phyloP scores from a whole-genome alignment of 2,113 vertebrate species.

The Pachypanchax playfairii region DNA sequence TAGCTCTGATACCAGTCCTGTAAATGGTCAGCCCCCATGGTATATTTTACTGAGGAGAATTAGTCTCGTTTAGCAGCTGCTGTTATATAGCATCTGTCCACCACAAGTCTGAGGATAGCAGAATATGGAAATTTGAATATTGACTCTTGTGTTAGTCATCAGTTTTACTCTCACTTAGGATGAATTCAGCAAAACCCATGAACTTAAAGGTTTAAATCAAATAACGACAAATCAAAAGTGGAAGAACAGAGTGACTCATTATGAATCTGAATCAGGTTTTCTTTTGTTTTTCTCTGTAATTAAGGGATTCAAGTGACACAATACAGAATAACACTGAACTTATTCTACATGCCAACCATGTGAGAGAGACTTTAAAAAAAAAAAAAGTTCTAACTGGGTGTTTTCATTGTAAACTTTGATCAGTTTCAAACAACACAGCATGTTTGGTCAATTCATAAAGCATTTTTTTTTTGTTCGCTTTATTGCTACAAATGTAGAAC shows the following conservation, averaged over 20 bases:
- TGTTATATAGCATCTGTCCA: conserved; percentile 65
- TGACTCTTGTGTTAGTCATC: conserved; percentile 11
- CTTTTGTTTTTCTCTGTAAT: no score
- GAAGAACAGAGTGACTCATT: no score
- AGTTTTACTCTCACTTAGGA: not conserved
- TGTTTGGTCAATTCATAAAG: conserved; percentile 41
- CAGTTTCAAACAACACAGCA: conserved; percentile 49
- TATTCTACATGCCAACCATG: no score
- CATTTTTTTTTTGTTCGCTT: conserved; percentile 14
- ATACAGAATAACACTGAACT: no score
- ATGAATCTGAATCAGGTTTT: no score
- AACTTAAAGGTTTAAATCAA: conserved; percentile 53
- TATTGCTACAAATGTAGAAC: conserved; percentile 10
- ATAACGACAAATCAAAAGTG: conserved; percentile 36
- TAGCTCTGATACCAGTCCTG: conserved; percentile 69
- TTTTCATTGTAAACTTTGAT: conserved; percentile 52
- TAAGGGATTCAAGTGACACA: no score
- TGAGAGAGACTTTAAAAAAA: no score
- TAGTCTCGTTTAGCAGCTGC: conserved; percentile 71
- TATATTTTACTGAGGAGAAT: conserved; percentile 76
- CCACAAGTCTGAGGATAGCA: conserved; percentile 21
- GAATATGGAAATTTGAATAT: conserved; percentile 29
- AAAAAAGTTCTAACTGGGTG: conserved; percentile 63
- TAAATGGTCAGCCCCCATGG: conserved; percentile 66
- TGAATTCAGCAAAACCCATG: conserved; percentile 32